Evolutionary conservation across 30 jellyfish, hydroid and myxozoan species (phyloP), one percentile per base, ranked within the genome.

Genomic region (Clytia hemisphaerica): DNA sequence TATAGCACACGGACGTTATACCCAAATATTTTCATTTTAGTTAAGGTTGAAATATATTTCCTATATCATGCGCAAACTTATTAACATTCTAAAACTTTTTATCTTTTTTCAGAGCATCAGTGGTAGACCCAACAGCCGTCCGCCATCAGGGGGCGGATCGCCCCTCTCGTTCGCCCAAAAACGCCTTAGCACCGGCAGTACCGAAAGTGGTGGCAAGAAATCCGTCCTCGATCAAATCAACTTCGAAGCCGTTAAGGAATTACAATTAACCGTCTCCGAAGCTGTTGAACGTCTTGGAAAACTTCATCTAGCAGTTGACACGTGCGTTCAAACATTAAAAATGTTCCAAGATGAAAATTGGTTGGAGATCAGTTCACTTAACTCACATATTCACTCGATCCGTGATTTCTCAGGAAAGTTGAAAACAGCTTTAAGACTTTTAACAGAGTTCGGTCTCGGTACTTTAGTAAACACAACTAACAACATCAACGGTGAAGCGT

Each of bases 401-500:
- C 77, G 89, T 16, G 97, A 80, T 25, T 71, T 79, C 72, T 61
- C 97, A 2, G 76, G 77, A 29, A 88, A 88, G 46, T 75, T 76
- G 21, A 88, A 88, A 63, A 64, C 72, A 22, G 92, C 97, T 9
- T 61, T 88, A 5, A 85, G 97, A 28, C 71, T 88, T 4, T 47
- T 88, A 47, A 88, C 97, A 3, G 94, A 88, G 58, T 88, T 88
- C 54, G 97, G 95, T 58, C 85, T 88, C 12, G 97, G 97, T 14
- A 33, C 93, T 21, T 72, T 88, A 12, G 94, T 88, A 15, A 88
- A 88, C 37, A 82, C 93, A 7, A 80, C 85, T 33, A 38, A 40
- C 16, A 25, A 67, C 54, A 42, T 60, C 19, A 78, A 67, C 28
- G 68, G 77, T 14, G 93, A 75, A 29, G 58, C 5, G 42, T 21